Percentiles rank a stretch among this genome's conserved stretches.
Evolutionary conservation across 2,888 invertebrate genomes (phyloP).

Genomic region (Ctenicera cuprea): DNA sequence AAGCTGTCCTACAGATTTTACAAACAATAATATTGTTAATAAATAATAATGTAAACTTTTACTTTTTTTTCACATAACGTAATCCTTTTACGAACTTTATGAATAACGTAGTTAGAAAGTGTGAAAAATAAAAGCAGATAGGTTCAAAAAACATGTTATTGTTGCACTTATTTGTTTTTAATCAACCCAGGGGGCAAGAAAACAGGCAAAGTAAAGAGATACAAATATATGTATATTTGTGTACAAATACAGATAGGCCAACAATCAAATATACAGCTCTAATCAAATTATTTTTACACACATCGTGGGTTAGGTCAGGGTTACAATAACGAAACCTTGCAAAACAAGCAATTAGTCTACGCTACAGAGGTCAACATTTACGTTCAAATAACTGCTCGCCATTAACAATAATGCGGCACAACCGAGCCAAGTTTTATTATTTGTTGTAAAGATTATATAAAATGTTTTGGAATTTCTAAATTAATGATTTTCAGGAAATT

Average conservation of each 20-base stretch:
- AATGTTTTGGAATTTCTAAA: too few species aligned
- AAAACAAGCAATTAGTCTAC: background rate
- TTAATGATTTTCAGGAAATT: too few species aligned
- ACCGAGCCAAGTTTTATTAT: too few species aligned
- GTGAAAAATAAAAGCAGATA: background rate
- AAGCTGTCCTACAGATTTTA: too few species aligned
- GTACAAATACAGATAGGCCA: background rate
- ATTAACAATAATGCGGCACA: background rate
- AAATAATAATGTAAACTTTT: too few species aligned
- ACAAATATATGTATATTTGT: background rate
- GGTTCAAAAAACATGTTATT: background rate
- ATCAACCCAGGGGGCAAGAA: too few species aligned
- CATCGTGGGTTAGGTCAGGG: slow-evolving; percentile 3
- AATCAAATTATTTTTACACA: slow-evolving; percentile 2
- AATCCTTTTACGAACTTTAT: too few species aligned
- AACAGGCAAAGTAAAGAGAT: background rate
- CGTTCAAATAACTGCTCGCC: background rate
- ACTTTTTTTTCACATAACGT: too few species aligned
- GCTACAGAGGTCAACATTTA: background rate
- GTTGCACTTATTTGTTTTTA: background rate
- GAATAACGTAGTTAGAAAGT: background rate
- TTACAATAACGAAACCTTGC: background rate
- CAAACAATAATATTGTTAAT: too few species aligned
- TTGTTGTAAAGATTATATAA: too few species aligned
- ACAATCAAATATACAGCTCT: background rate